Percentiles rank a stretch among this genome's conserved stretches.
Evolutionary conservation across 23 tunicate species (phyloP).

Genomic region (Styela plicata): DNA sequence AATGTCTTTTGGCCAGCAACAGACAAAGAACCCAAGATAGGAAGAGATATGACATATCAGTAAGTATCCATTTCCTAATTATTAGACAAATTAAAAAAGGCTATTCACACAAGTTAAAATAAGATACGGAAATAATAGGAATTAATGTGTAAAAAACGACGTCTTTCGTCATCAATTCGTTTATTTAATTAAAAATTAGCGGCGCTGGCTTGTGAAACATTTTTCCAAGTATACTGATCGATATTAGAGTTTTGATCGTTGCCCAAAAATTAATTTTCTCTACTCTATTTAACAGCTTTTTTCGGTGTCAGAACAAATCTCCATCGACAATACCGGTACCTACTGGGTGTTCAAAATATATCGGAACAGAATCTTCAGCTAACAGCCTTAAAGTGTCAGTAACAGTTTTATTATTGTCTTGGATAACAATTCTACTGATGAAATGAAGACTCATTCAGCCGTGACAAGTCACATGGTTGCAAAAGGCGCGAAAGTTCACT

Average conservation of each 20-base stretch:
- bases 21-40: conserved; percentile 8
- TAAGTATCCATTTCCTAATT: no score
- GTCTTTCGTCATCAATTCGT: no score
- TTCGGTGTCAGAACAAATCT: neutral
- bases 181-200: no score
- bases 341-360: neutral
- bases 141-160: no score
- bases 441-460: neutral
- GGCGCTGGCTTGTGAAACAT: no score
- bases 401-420: neutral
- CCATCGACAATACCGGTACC: neutral
- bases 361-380: neutral
- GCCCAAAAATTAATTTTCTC: no score
- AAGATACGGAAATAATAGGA: no score
- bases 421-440: neutral
- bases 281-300: neutral
- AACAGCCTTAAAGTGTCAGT: neutral
- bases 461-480: neutral
- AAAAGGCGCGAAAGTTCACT: neutral
- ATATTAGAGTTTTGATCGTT: no score
- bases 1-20: conserved; percentile 62
- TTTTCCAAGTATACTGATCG: no score
- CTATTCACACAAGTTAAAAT: no score
- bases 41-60: conserved; percentile 51
- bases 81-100: no score